A percentile compares a stretch with the other conserved stretches of the same genome.
Conservation (phyloP, 2,888 invertebrate genomes). For the Cerceris rybyensis region DNA sequence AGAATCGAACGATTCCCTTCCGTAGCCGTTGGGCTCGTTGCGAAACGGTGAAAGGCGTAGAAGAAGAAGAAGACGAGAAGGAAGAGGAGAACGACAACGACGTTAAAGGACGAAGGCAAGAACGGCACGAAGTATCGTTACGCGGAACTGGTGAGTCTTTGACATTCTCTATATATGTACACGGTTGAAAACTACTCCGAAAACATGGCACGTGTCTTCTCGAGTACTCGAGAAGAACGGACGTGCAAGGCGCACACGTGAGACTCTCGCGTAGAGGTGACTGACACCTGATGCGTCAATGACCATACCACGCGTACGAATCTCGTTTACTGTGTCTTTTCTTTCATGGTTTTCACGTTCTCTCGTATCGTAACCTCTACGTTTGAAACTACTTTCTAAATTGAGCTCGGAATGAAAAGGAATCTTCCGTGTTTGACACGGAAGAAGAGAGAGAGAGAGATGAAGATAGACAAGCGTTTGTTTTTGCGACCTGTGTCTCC, state of each 20-base stretch:
- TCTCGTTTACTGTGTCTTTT: constrained; percentile 23
- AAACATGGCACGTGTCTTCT: constrained; percentile 31
- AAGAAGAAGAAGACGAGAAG: constrained; percentile 26
- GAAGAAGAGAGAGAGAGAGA: background rate
- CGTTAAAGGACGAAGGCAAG: background rate
- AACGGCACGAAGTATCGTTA: constrained; percentile 12
- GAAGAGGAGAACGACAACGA: constrained; percentile 11
- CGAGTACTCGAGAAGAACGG: constrained; percentile 1
- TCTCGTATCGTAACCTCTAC: too few relatives aligned
- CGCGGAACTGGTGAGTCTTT: constrained; percentile 45
- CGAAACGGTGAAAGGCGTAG: constrained; percentile 62
- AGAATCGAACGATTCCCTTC: constrained; percentile 25
- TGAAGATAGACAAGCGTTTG: background rate
- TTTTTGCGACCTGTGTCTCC: constrained; percentile 2
- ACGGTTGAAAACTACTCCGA: background rate
- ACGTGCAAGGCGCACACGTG: constrained; percentile 48
- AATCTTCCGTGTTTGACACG: background rate
- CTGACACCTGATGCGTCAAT: constrained; percentile 82
- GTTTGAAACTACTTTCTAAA: too few relatives aligned
- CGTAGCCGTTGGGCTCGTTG: constrained; percentile 40
- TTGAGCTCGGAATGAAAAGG: too few relatives aligned
- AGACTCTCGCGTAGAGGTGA: constrained; percentile 73
- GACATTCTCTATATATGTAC: background rate
- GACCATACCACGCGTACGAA: constrained; percentile 74
- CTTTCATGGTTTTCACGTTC: too few relatives aligned